Evolutionary conservation across 2,797 vertebrate genomes (phyloP).

Genomic region (Acridotheres tristis): DNA sequence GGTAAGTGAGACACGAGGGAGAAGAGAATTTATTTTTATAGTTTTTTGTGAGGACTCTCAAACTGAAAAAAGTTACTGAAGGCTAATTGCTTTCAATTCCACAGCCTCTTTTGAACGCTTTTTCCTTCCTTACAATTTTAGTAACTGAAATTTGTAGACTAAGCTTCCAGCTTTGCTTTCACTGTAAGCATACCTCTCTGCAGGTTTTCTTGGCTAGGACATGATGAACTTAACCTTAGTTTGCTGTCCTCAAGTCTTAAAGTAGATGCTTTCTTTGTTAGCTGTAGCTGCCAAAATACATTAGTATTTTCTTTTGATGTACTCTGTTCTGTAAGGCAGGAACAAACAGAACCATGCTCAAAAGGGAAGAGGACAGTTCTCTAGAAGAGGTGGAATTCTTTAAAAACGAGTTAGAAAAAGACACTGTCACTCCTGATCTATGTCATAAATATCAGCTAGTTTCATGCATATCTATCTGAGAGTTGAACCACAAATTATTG

Average conservation of each 20-base stretch:
- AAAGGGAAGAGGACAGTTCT: neutral
- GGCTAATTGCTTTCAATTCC: neutral
- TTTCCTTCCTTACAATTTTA: neutral
- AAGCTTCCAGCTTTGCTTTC: neutral
- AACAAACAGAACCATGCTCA: neutral
- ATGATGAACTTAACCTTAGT: neutral
- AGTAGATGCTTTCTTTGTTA: neutral
- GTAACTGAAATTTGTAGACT: neutral
- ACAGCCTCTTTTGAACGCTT: neutral
- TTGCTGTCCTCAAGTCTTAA: neutral
- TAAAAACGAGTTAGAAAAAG: neutral
- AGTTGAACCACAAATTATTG: neutral
- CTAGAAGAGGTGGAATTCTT: neutral
- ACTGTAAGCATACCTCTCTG: neutral
- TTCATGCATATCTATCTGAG: neutral
- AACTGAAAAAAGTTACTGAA: neutral
- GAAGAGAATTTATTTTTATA: neutral
- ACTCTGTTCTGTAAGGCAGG: neutral
- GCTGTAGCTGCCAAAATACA: neutral
- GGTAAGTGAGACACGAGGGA: neutral
- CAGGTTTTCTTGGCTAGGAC: neutral
- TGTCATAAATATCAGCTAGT: neutral
- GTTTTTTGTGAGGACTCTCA: neutral
- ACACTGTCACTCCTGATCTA: neutral
- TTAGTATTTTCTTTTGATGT: neutral